These are phyloP conservation scores for Tyrannus savana DNA, from an alignment of 2,113 vertebrate genomes.

Conservation along the genomic window DNA sequence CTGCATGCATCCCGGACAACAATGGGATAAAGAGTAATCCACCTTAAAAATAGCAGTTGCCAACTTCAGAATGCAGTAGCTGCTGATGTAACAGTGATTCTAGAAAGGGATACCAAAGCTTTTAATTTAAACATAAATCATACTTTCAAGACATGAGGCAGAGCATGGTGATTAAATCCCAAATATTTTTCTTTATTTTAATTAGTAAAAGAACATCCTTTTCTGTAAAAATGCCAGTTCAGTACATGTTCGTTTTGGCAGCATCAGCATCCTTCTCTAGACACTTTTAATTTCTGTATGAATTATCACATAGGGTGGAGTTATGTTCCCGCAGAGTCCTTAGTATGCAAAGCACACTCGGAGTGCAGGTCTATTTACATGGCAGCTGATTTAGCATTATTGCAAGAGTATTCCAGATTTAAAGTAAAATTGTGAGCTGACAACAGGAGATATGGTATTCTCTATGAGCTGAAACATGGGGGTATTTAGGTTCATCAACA, in stretches of 20 bases:
- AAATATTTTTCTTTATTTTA: constrained; percentile 35
- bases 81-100: not conserved
- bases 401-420: not conserved
- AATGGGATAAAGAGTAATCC: not conserved
- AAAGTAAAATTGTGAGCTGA: constrained; percentile 30
- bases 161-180: constrained; percentile 4
- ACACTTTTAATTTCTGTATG: constrained; percentile 25
- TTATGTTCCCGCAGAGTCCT: not conserved
- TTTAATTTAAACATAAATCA: constrained; percentile 40
- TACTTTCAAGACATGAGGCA: not conserved
- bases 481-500: constrained; percentile 16
- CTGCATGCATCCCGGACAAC: not conserved
- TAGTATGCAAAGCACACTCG: constrained; percentile 36
- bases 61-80: not conserved
- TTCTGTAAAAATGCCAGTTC: constrained; percentile 8
- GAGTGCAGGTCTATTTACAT: constrained; percentile 10
- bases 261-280: not conserved
- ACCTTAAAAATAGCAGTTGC: not conserved
- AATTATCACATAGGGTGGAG: constrained; percentile 4
- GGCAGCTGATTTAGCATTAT: constrained; percentile 42
- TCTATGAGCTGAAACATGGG: not conserved
- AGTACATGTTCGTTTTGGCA: constrained; percentile 10
- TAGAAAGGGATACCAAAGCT: not conserved
- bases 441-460: not conserved
- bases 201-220: not conserved